Evolutionary conservation across 2,797 vertebrate species (phyloP), one percentile per base, ranked within the genome.

Genomic region (Microctenopoma stevenorrisi): DNA sequence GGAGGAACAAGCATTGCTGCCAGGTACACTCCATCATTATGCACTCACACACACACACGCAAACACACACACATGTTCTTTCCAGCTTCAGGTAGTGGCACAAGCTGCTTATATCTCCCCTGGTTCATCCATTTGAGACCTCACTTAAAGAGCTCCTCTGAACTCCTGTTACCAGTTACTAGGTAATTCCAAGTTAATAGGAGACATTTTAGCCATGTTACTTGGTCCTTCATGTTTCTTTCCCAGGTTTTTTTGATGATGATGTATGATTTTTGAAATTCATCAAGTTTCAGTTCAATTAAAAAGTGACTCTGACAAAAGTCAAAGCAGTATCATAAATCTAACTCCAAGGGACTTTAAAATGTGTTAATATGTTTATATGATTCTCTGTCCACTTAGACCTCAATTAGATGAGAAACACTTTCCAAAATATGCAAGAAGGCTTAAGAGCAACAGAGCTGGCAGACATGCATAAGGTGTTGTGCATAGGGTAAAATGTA

Each of bases 1-100:
- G 97, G 97, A 97, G 93, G 93, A 96, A 85, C 93, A 97, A 96
- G 90, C 88, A 92, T 61, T 93, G 93, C 91, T 97, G 96, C 91
- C 97, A 98, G 98, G 98, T 99, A 95, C 85, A 90, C 82, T 83
- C 90, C 55, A 5, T 44, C 15, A 15, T 44, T 3, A 10, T 3
- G 11, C 9, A 11, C 10, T 3, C 62, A 71, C 48, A 35, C 62
- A 71, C 51, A 51, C 47, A 59, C 42, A 30, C 70, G 54, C 62
- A 71, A 44, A 38, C 64, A 71, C 51, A 55, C 56, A 52, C 40
- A 61, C n/a, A 57, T 44, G 59, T 5, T 58, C 50, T 68, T 65
- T 69, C 28, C 26, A 51, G 40, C 13, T 46, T 69, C 38, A 47
- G 25, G 44, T 13, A 33, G 57, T 58, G 9, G 53, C 63, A 47